Percentiles rank a stretch among this genome's conserved stretches.
phyloP scores from a whole-genome alignment of 2,113 vertebrate genomes.

The Catagonus wagneri region DNA sequence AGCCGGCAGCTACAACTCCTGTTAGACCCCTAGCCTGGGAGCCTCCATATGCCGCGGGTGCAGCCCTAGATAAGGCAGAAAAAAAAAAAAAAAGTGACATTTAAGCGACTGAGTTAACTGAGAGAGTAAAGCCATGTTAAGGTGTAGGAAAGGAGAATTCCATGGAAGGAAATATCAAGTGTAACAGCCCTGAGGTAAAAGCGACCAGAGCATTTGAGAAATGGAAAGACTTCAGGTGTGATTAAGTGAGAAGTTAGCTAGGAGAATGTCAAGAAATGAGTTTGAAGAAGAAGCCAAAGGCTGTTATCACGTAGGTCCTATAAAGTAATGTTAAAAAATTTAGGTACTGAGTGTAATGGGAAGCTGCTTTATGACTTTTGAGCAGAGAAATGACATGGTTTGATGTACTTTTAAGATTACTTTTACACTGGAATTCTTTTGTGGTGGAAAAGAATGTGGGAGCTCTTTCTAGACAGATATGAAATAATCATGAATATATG shows the following conservation, averaged over 20 bases:
- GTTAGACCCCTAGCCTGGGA: no score
- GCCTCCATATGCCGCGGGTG: no score
- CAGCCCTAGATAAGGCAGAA: no score
- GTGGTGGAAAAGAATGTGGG: background rate
- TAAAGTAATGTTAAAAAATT: background rate
- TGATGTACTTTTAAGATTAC: background rate
- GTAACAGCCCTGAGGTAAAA: background rate
- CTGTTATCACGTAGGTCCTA: background rate
- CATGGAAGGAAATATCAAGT: background rate
- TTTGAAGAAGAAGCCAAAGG: background rate
- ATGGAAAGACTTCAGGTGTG: constrained; percentile 6
- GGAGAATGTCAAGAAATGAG: background rate
- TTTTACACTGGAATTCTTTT: constrained; percentile 1
- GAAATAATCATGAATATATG: background rate
- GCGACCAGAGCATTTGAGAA: constrained; percentile 18
- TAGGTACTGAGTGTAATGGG: background rate
- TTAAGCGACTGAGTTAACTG: constrained; percentile 19
- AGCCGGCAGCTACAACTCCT: no score
- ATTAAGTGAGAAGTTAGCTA: background rate
- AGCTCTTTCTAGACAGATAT: background rate
- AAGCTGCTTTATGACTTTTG: background rate
- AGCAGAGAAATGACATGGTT: background rate
- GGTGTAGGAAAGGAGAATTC: constrained; percentile 10
- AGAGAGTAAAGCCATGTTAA: background rate
- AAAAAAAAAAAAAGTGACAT: background rate